These are phyloP conservation scores for Dolichotis patagonum DNA, from an alignment of 2,113 vertebrate genomes.

Conservation along the genomic window DNA sequence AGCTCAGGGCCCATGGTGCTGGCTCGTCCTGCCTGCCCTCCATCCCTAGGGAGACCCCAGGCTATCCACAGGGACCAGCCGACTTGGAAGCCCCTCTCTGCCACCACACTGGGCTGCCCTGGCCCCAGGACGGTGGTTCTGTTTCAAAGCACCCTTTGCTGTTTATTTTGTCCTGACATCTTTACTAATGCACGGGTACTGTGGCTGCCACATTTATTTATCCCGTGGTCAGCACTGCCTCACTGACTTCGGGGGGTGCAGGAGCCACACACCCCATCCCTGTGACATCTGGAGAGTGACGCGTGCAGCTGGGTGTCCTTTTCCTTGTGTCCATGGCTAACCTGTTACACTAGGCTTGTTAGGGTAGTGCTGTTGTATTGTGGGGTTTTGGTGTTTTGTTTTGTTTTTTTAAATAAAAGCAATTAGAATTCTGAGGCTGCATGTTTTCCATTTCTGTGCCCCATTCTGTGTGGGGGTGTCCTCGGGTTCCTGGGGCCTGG, in stretches of 20 bases:
- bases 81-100: too few species aligned
- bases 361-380: slow-evolving; percentile 65
- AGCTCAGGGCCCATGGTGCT: background rate
- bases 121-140: too few species aligned
- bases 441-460: background rate
- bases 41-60: background rate
- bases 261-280: background rate
- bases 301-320: slow-evolving; percentile 61
- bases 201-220: slow-evolving; percentile 74
- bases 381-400: slow-evolving; percentile 63
- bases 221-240: slow-evolving; percentile 71
- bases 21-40: background rate
- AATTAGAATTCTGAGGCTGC: slow-evolving; percentile 73
- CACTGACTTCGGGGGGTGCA: slow-evolving; percentile 14
- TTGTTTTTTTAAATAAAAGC: slow-evolving; percentile 75
- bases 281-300: slow-evolving; percentile 62
- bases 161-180: slow-evolving; percentile 41
- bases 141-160: background rate
- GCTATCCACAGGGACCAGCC: background rate
- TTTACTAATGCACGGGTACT: slow-evolving; percentile 75
- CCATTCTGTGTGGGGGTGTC: rapidly evolving
- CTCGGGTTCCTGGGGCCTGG: background rate
- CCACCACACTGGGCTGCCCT: background rate
- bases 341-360: slow-evolving; percentile 74
- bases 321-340: slow-evolving; percentile 80